Percentiles rank a stretch among this genome's conserved stretches.
These are phyloP conservation scores for Drosophila putrida DNA, from an alignment of 2,888 invertebrate genomes.

Conservation along the genomic window DNA sequence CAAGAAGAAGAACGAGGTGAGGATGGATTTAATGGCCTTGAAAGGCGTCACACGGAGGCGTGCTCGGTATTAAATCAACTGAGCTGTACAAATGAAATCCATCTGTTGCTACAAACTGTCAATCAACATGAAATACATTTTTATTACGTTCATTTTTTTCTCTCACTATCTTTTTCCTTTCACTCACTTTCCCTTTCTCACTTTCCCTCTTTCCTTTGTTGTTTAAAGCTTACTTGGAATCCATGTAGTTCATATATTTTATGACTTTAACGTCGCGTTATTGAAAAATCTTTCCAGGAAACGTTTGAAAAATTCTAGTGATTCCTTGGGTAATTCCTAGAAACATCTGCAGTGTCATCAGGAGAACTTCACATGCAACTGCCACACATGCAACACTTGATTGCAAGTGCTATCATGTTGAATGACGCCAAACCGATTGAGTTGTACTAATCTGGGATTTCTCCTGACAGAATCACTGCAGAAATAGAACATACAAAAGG, in stretches of 20 bases:
- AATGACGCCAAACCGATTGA: constrained; percentile 2
- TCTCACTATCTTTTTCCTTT: background rate
- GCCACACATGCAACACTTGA: background rate
- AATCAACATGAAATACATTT: constrained; percentile 13
- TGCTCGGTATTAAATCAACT: constrained; percentile 2
- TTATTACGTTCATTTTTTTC: background rate
- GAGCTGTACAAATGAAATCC: constrained; percentile 1
- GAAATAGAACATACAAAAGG: background rate
- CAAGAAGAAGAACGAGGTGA: too few species aligned
- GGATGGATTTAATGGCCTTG: background rate
- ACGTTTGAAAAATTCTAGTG: background rate
- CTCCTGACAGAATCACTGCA: background rate
- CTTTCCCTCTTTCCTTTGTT: background rate
- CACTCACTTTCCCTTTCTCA: background rate
- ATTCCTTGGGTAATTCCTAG: background rate
- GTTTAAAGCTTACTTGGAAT: background rate
- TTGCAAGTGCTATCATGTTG: constrained; percentile 1
- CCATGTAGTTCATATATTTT: background rate
- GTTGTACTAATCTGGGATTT: constrained; percentile 6
- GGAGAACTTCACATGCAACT: background rate
- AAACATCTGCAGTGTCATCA: background rate
- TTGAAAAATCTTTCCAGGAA: background rate
- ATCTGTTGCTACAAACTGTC: constrained; percentile 8
- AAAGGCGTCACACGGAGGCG: constrained; percentile 1
- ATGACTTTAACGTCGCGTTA: background rate